These are phyloP conservation scores for Hippopotamus amphibius DNA, from an alignment of 2,113 vertebrate genomes.

Conservation along the genomic window DNA sequence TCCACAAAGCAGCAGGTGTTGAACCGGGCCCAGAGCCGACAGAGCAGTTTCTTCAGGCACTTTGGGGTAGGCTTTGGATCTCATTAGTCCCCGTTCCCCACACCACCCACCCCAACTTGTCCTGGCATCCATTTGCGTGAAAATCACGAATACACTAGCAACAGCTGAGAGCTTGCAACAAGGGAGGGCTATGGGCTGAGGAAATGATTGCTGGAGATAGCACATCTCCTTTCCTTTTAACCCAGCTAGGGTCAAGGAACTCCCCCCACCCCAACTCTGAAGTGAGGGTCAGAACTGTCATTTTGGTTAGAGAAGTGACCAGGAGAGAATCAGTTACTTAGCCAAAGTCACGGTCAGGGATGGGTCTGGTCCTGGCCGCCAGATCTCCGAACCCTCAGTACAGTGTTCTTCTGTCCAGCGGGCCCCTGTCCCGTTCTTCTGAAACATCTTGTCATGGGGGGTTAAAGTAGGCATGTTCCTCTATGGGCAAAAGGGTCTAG, in stretches of 20 bases:
- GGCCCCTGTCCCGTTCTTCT: not conserved
- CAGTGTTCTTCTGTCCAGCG: not conserved
- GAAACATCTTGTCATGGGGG: not conserved
- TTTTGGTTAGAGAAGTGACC: not conserved
- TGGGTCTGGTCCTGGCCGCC: not conserved
- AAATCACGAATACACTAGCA: not conserved
- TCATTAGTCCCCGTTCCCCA: not conserved
- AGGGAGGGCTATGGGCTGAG: not conserved
- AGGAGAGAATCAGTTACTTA: not conserved
- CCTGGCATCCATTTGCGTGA: not conserved
- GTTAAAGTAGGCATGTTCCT: not conserved
- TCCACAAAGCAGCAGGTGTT: not conserved
- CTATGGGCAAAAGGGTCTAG: too few species aligned
- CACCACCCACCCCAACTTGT: not conserved
- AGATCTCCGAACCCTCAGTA: not conserved
- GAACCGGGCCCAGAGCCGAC: not conserved
- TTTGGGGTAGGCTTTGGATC: not conserved
- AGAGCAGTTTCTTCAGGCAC: not conserved
- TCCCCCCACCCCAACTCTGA: not conserved
- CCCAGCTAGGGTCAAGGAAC: not conserved
- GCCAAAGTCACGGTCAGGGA: not conserved
- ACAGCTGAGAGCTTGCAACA: not conserved
- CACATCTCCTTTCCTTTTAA: not conserved
- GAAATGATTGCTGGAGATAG: not conserved
- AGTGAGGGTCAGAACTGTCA: not conserved